Evolutionary conservation across 2,888 invertebrate genomes (phyloP).

Genomic region (Tortricodes alternella): DNA sequence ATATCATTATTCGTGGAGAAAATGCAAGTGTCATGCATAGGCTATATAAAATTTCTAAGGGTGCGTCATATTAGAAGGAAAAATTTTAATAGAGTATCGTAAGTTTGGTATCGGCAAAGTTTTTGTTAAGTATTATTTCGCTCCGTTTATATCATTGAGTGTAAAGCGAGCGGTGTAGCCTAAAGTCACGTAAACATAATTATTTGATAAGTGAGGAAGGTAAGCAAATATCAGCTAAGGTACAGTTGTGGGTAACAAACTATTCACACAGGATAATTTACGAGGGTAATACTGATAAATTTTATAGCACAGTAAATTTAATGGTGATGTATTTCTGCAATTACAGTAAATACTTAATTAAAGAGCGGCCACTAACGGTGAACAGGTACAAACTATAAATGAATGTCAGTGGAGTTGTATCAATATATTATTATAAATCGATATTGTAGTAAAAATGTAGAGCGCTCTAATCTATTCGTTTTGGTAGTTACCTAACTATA

Average conservation of each 20-base stretch:
- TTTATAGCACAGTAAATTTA: constrained; percentile 39
- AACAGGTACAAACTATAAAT: background rate
- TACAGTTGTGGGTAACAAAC: constrained; percentile 29
- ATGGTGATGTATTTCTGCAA: constrained; percentile 36
- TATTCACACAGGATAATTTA: constrained; percentile 34
- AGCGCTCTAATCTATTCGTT: too few relatives aligned
- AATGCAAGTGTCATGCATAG: too few relatives aligned
- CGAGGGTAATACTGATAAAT: constrained; percentile 31
- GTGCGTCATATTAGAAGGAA: too few relatives aligned
- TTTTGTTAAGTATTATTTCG: too few relatives aligned
- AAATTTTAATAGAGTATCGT: background rate
- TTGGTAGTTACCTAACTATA: too few relatives aligned
- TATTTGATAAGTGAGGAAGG: constrained; percentile 14
- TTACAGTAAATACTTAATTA: constrained; percentile 25
- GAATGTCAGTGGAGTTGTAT: background rate
- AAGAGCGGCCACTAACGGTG: background rate
- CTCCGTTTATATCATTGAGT: too few relatives aligned
- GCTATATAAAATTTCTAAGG: too few relatives aligned
- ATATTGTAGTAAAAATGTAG: too few relatives aligned
- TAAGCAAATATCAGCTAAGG: constrained; percentile 23
- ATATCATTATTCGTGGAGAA: too few relatives aligned
- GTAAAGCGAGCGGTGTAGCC: too few relatives aligned
- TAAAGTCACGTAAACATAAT: too few relatives aligned
- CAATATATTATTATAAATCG: too few relatives aligned
- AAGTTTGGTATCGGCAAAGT: background rate